Base-by-base conservation (phyloP, 92 coral and sea anemone genomes). In the Paragorgia papillata region DNA sequence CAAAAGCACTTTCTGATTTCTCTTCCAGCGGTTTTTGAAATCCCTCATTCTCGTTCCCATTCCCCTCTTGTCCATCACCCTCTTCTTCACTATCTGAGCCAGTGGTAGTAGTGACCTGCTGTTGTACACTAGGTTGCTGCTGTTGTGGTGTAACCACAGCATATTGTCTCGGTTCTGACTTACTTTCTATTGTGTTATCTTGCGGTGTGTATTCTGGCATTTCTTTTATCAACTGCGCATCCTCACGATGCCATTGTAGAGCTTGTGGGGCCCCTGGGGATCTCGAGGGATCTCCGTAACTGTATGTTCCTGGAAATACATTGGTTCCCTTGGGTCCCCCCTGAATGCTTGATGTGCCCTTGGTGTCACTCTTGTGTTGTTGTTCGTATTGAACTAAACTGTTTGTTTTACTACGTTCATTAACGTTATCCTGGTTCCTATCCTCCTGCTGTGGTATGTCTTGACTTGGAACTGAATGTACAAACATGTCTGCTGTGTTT, bases 141-240 rank as follows among this genome's bases (percentile, higher is more conserved):
- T 32, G 10, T 71, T 53, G 20, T 33, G 51, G n/a, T 71, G 64
- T 33, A 24, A 71, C 0, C 32, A 19, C 64, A 20, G 64, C 24
- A 35, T 71, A 51, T 37, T 54, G 78, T 53, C 50, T 32, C 31
- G 64, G 51, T 9, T 18, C 17, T n/a, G 31, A 18, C 14, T 35
- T 54, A 14, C 30, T 71, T 71, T 71, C 78, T 28, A 71, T 55
- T 28, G 78, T 71, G 18, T 71, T 71, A 29, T 19, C 78, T 25
- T 71, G 58, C 0, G 51, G 24, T 17, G 64, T 1, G 56, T 76
- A 20, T 9, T 74, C 44, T 0, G 68, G 64, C 65, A 62, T 74
- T 64, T 74, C 59, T 0, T 37, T 62, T 70, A 74, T 48, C 7
- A 75, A 39, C 26, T 0, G 49, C 4, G 26, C 32, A 39, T 74